Conservation (phyloP, 2,888 invertebrate genomes). For the Hecatera dysodea region DNA sequence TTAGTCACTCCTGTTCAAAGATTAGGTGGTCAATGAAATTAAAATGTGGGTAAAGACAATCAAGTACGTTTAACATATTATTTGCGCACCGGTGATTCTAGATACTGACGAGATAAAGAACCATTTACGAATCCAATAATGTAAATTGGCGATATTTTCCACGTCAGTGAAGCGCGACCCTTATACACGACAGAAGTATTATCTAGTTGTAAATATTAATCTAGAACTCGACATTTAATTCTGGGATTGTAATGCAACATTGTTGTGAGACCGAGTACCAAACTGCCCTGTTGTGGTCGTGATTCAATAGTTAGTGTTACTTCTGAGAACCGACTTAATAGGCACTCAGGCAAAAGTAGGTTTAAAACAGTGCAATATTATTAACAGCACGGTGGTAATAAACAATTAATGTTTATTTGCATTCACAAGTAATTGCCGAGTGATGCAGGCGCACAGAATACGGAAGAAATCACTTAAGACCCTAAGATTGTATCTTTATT, state of each 20-base stretch:
- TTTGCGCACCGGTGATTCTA: constrained; percentile 26
- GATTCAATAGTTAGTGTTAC: constrained; percentile 38
- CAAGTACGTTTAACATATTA: constrained; percentile 29
- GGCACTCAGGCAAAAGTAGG: constrained; percentile 38
- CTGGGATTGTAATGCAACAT: constrained; percentile 30
- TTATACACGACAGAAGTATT: constrained; percentile 38
- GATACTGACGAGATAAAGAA: constrained; percentile 42
- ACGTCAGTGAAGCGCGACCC: constrained; percentile 64
- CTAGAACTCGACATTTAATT: constrained; percentile 37
- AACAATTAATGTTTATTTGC: constrained; percentile 57
- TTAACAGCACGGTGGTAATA: constrained; percentile 47
- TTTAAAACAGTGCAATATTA: constrained; percentile 50
- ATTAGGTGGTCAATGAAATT: constrained; percentile 49
- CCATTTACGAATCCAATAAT: constrained; percentile 52
- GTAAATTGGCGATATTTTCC: constrained; percentile 66
- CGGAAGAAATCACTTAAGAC: constrained; percentile 57
- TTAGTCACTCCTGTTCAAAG: constrained; percentile 57
- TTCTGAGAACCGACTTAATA: constrained; percentile 47
- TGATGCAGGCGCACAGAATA: constrained; percentile 48
- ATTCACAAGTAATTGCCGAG: constrained; percentile 46
- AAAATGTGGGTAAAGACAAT: constrained; percentile 48
- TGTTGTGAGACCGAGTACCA: constrained; percentile 22
- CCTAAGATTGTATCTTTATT: constrained; percentile 61
- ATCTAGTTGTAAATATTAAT: constrained; percentile 43
- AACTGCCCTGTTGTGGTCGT: constrained; percentile 37